Evolutionary conservation across 1,140 invertebrate genomes (phyloP).

Genomic region (Hydropsyche tenuis): DNA sequence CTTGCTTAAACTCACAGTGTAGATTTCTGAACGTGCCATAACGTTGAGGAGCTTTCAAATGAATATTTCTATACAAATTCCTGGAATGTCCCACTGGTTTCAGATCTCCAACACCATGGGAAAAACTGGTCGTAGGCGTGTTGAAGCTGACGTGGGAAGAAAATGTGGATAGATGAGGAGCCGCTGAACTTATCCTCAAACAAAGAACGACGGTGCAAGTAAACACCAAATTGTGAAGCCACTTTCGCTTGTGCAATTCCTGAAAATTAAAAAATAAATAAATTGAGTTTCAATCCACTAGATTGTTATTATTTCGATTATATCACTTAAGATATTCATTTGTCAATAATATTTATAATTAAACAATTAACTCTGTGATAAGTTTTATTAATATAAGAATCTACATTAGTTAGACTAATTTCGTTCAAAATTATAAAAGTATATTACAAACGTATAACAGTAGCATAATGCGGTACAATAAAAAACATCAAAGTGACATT

Average conservation of each 20-base stretch:
- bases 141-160: constrained; percentile 59
- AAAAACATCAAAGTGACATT: too few relatives aligned
- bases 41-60: constrained; percentile 24
- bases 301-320: too few relatives aligned
- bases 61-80: constrained; percentile 1
- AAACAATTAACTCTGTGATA: too few relatives aligned
- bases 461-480: too few relatives aligned
- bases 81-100: constrained; percentile 38
- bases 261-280: constrained; percentile 4
- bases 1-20: constrained; percentile 36
- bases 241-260: constrained; percentile 6
- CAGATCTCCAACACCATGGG: constrained; percentile 59
- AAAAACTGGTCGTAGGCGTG: constrained; percentile 57
- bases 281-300: too few relatives aligned
- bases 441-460: too few relatives aligned
- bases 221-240: constrained; percentile 1
- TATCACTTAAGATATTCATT: too few relatives aligned
- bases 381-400: too few relatives aligned
- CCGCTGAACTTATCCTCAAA: constrained; percentile 20
- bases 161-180: constrained; percentile 52
- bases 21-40: constrained; percentile 49
- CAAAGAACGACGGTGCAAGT: constrained; percentile 1
- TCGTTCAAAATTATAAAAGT: too few relatives aligned
- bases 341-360: too few relatives aligned
- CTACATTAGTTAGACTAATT: too few relatives aligned